phyloP scores from a whole-genome alignment of 2,888 invertebrate species.

The Drosophila melanocephala region DNA sequence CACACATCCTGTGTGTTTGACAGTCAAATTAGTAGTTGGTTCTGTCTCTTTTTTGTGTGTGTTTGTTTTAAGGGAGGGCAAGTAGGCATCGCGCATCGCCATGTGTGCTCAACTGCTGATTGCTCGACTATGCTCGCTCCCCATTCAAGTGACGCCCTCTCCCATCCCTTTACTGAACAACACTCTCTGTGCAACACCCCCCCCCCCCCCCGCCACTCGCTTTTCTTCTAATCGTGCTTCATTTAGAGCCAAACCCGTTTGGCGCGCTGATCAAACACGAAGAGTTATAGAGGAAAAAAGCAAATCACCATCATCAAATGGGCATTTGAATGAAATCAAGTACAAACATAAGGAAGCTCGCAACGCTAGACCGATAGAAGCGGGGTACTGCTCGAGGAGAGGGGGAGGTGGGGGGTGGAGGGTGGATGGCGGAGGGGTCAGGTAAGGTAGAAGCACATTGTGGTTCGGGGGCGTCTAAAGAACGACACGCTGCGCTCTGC shows the following conservation, averaged over 20 bases:
- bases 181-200: not conserved
- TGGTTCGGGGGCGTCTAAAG: constrained; percentile 2
- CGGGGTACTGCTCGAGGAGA: not conserved
- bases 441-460: not conserved
- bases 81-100: constrained; percentile 41
- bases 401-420: too few relatives aligned
- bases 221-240: not conserved
- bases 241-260: constrained; percentile 37
- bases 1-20: constrained; percentile 47
- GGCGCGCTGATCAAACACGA: constrained; percentile 26
- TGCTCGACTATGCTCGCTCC: not conserved
- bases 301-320: constrained; percentile 37
- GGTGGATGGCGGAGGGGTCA: not conserved
- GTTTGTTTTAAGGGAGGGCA: not conserved
- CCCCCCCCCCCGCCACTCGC: not conserved
- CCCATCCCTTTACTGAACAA: not conserved
- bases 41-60: not conserved
- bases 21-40: constrained; percentile 63
- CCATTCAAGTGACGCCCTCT: constrained; percentile 19
- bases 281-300: not conserved
- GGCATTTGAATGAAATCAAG: constrained; percentile 73
- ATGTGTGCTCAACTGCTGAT: constrained; percentile 34
- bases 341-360: constrained; percentile 19
- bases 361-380: not conserved
- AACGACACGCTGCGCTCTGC: not conserved